A percentile compares a stretch with the other conserved stretches of the same genome.
phyloP scores from a whole-genome alignment of 2,888 invertebrate species.

The Hemicrepidius hirtus region DNA sequence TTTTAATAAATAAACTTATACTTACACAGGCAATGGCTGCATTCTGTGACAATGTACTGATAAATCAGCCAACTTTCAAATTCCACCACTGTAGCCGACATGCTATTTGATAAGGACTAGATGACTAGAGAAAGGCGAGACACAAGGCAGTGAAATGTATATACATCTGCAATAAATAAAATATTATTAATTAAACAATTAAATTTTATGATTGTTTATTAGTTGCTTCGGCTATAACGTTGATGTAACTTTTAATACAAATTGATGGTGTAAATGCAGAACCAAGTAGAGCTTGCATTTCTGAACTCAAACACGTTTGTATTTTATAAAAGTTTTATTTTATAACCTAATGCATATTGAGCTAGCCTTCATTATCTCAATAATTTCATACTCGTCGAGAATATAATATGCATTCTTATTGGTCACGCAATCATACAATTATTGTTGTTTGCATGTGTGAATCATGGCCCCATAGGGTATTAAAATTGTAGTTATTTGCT shows the following conservation, averaged over 20 bases:
- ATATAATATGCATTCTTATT: conserved; percentile 16
- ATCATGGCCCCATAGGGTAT: conserved; percentile 3
- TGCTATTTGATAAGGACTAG: conserved; percentile 30
- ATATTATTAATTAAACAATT: no score
- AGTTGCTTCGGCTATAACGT: no score
- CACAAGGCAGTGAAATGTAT: conserved; percentile 39
- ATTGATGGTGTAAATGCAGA: no score
- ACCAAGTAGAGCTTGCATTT: no score
- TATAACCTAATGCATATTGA: no score
- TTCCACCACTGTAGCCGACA: conserved; percentile 66
- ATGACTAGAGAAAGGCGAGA: conserved; percentile 36
- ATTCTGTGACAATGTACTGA: conserved; percentile 81
- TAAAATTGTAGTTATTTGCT: background rate
- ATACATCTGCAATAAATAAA: conserved; percentile 32
- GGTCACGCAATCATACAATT: conserved; percentile 28
- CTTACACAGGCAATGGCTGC: conserved; percentile 81
- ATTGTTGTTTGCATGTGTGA: conserved; percentile 24
- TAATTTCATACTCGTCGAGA: background rate
- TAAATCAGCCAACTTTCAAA: conserved; percentile 83
- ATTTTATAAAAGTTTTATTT: no score
- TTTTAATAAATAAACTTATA: conserved; percentile 71
- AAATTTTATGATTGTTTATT: no score
- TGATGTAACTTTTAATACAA: no score
- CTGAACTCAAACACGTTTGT: no score
- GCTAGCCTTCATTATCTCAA: background rate